Conservation (phyloP, 2,113 vertebrate genomes). For the Xyrauchen texanus region DNA sequence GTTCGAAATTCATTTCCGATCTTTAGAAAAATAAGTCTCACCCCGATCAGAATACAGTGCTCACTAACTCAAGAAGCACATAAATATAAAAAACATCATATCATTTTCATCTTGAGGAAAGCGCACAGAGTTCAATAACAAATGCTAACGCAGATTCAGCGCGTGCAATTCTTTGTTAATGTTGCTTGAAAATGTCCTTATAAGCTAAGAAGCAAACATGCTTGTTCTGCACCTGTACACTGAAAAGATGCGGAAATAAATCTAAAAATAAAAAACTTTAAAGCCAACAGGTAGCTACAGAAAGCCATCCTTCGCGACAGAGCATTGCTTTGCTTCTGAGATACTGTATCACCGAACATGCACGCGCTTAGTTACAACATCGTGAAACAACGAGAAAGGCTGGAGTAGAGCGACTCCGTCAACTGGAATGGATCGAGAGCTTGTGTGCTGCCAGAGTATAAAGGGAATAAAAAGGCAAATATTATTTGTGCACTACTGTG, state of each 20-base stretch:
- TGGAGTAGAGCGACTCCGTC: neutral
- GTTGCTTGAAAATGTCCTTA: neutral
- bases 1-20: constrained; percentile 72
- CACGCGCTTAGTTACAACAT: constrained; percentile 16
- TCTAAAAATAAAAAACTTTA: neutral
- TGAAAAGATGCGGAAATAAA: no score
- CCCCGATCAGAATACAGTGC: neutral
- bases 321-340: neutral
- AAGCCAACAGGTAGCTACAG: neutral
- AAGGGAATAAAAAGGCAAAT: neutral
- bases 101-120: no score
- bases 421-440: neutral
- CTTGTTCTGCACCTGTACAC: no score
- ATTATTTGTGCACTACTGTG: no score
- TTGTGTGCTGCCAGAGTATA: neutral
- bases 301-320: neutral
- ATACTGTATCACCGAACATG: neutral
- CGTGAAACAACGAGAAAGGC: neutral
- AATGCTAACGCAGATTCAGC: neutral
- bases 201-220: neutral
- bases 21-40: neutral
- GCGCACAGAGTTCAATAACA: neutral
- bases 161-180: neutral
- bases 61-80: neutral
- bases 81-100: neutral